Conservation (phyloP, 1,140 invertebrate species). For the Atta texana region DNA sequence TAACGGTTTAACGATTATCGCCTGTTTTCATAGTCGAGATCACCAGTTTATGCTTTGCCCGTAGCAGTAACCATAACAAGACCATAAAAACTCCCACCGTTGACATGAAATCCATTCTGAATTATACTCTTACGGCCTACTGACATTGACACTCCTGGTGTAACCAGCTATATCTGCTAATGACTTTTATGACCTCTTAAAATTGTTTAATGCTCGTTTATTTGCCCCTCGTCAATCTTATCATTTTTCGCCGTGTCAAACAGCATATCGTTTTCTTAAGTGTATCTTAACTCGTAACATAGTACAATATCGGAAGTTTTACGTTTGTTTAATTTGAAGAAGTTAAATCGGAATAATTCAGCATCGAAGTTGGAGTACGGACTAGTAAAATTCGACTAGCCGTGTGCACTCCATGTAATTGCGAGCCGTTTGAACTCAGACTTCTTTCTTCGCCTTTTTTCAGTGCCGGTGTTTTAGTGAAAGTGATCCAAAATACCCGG, state of each 20-base stretch:
- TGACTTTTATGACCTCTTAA: conserved; percentile 82
- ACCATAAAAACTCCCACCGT: conserved; percentile 77
- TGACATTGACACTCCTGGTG: conserved; percentile 81
- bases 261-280: conserved; percentile 44
- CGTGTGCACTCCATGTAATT: conserved; percentile 43
- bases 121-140: conserved; percentile 79
- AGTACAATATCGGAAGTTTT: conserved; percentile 10
- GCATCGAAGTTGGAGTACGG: conserved; percentile 46
- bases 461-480: conserved; percentile 79
- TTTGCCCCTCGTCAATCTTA: conserved; percentile 65
- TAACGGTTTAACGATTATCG: conserved; percentile 85
- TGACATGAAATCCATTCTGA: conserved; percentile 80
- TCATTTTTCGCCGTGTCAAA: conserved; percentile 72
- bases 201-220: conserved; percentile 74
- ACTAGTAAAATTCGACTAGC: conserved; percentile 62
- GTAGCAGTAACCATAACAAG: conserved; percentile 79
- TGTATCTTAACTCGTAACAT: conserved; percentile 47
- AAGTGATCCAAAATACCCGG: conserved; percentile 82
- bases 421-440: conserved; percentile 3
- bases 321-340: background rate
- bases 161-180: conserved; percentile 74
- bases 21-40: conserved; percentile 67
- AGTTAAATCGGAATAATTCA: background rate
- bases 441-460: conserved; percentile 59
- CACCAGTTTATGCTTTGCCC: conserved; percentile 62